These are phyloP conservation scores for Sesamia nonagrioides DNA, from an alignment of 1,140 invertebrate species.

Conservation along the genomic window DNA sequence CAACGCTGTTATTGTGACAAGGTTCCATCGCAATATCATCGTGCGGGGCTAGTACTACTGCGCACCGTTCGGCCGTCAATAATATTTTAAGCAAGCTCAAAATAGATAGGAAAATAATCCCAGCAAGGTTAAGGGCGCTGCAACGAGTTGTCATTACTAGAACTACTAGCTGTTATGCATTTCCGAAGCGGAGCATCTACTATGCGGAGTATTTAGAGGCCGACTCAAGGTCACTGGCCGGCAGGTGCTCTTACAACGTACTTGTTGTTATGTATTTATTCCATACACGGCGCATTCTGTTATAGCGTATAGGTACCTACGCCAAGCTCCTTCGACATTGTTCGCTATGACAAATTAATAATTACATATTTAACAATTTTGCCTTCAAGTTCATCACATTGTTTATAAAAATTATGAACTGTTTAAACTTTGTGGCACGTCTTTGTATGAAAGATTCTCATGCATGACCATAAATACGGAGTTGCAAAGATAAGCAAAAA, in stretches of 20 bases:
- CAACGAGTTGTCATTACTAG: slow-evolving; percentile 31
- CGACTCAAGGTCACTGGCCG: slow-evolving; percentile 36
- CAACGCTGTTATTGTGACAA: too few relatives aligned
- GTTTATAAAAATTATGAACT: neutral
- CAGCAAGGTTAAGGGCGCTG: neutral
- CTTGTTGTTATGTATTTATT: slow-evolving; percentile 32
- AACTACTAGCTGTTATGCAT: slow-evolving; percentile 29
- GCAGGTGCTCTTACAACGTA: slow-evolving; percentile 32
- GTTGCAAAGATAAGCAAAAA: slow-evolving; percentile 6
- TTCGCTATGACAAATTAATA: slow-evolving; percentile 6
- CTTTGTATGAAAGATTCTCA: neutral
- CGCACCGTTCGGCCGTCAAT: too few relatives aligned
- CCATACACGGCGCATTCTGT: slow-evolving; percentile 19
- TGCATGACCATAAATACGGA: neutral
- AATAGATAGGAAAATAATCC: neutral
- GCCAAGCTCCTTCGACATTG: slow-evolving; percentile 1
- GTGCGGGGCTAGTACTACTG: too few relatives aligned
- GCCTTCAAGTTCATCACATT: neutral
- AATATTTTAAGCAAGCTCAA: neutral
- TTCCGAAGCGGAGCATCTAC: slow-evolving; percentile 46
- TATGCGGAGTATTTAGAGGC: slow-evolving; percentile 44
- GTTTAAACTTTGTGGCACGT: neutral
- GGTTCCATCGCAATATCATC: too few relatives aligned
- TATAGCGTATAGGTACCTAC: neutral
- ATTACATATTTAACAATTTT: neutral